Base-by-base conservation (phyloP, 2,888 invertebrate genomes). In the Anoplius nigerrimus region DNA sequence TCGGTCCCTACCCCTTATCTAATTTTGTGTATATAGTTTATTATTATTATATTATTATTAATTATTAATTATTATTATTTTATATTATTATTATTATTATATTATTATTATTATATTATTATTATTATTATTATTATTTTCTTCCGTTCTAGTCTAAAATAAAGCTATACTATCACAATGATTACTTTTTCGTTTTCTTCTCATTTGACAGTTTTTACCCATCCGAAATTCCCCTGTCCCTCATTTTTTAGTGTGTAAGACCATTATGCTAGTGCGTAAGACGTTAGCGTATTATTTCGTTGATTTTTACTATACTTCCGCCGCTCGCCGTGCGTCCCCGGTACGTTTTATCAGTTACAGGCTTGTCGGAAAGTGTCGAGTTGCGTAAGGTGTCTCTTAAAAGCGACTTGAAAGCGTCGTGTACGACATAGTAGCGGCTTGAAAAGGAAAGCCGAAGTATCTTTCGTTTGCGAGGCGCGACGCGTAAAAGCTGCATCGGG, bases 131-230 rank as follows among this genome's bases (percentile, higher is more conserved):
- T 78, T 81, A 82, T 75, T 82, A 83, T 85, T 86, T 87, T 86
- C 83, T 87, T 86, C 85, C 84, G 86, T 85, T 87, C 87, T 87
- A 87, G 87, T 87, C 87, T 87, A 87, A 86, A 87, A 86, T 87
- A 87, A 87, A 87, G 83, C 84, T 86, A 86, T 84, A 85, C 83
- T 86, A 84, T 86, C 84, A 80, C 82, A 86, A 85, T 79, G 86
- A 18, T 86, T 86, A 87, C 71, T 83, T 83, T 84, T 83, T 84
- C 71, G 76, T 84, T 82, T 82, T 80, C 75, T 80, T 82, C 76
- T 79, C 74, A 69, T 80, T 81, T 79, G 34, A 71, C 46, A 59
- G 71, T 77, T 74, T 76, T 5, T 52, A 18, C 34, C 22, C 18
- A n/a, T 34, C 45, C n/a, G 20, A 53, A 21, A 22, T 20, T 34